phyloP scores from a whole-genome alignment of 2,888 invertebrate species.

The Parnassius apollo region DNA sequence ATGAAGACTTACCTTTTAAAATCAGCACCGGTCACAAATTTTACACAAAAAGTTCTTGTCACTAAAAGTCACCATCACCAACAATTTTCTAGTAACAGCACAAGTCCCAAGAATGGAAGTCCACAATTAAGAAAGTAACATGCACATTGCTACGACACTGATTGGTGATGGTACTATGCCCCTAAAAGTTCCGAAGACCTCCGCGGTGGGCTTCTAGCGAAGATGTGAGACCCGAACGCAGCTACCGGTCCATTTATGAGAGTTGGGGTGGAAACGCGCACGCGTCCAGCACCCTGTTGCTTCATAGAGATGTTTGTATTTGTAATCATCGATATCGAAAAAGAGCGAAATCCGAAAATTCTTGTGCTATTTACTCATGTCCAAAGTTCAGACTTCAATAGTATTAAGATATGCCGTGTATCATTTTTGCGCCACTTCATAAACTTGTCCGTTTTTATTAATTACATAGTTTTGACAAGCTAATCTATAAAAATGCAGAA shows the following conservation, averaged over 20 bases:
- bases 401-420: no score
- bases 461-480: no score
- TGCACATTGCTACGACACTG: conserved; percentile 49
- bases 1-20: conserved; percentile 56
- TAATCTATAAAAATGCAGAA: no score
- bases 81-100: conserved; percentile 42
- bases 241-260: conserved; percentile 60
- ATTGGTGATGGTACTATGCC: conserved; percentile 35
- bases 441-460: no score
- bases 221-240: conserved; percentile 57
- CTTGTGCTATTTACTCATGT: no score
- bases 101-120: conserved; percentile 43
- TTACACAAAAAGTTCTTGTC: conserved; percentile 46
- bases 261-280: conserved; percentile 69
- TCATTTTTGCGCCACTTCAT: no score
- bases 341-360: no score
- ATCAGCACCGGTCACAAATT: conserved; percentile 41
- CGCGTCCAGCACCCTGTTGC: conserved; percentile 80
- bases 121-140: conserved; percentile 33
- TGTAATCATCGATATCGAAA: conserved; percentile 43
- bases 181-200: conserved; percentile 39
- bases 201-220: conserved; percentile 55
- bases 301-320: conserved; percentile 51
- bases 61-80: conserved; percentile 51
- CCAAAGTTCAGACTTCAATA: no score